phyloP scores from a whole-genome alignment of 1,140 invertebrate genomes.

The Micrasema minimum region DNA sequence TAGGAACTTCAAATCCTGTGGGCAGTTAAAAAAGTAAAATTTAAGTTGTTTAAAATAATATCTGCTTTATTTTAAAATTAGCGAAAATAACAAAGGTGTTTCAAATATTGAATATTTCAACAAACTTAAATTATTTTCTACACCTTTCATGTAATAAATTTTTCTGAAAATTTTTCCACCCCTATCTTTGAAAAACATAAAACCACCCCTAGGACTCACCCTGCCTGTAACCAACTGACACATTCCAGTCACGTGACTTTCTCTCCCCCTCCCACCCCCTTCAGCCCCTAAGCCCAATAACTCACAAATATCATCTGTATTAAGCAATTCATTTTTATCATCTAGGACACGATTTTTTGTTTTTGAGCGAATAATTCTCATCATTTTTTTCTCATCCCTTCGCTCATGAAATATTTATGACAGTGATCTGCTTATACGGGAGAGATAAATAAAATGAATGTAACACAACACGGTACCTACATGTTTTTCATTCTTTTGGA shows the following conservation, averaged over 20 bases:
- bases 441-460: conserved; percentile 3
- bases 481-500: no score
- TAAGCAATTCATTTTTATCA: conserved; percentile 18
- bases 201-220: neutral
- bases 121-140: no score
- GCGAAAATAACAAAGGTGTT: no score
- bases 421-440: neutral
- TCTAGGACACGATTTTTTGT: conserved; percentile 6
- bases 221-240: conserved; percentile 5
- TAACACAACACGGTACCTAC: no score
- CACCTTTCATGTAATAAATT: no score
- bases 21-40: no score
- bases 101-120: no score
- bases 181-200: no score
- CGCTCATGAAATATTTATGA: conserved; percentile 6
- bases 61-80: no score
- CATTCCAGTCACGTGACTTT: conserved; percentile 17
- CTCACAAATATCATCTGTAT: conserved; percentile 13
- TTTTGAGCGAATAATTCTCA: conserved; percentile 6
- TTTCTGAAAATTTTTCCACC: no score
- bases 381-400: conserved; percentile 6
- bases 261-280: neutral
- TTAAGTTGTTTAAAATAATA: no score
- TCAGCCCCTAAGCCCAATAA: neutral
- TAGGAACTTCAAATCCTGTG: no score